phyloP scores from a whole-genome alignment of 2,888 invertebrate species.

The Aplocera efformata region DNA sequence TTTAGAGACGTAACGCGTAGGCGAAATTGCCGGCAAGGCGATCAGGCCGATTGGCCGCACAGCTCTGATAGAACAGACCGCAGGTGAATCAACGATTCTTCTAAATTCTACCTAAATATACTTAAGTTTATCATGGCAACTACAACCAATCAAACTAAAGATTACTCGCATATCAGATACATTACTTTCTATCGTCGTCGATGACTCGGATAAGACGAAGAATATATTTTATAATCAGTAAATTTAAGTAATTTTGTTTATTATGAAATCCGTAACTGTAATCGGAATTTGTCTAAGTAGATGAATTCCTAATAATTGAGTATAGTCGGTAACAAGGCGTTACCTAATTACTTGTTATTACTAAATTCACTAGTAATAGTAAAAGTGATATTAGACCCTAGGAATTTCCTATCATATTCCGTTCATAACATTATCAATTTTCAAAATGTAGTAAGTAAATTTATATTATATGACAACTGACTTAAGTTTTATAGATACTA shows the following conservation, averaged over 20 bases:
- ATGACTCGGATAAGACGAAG: no score
- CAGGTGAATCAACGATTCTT: conserved; percentile 34
- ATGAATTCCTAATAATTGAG: conserved; percentile 15
- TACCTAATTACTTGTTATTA: conserved; percentile 25
- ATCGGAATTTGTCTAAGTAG: background rate
- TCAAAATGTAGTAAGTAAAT: conserved; percentile 27
- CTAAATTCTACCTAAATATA: conserved; percentile 38
- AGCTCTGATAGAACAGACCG: conserved; percentile 29
- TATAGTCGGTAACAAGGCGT: conserved; percentile 5
- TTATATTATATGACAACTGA: conserved; percentile 20
- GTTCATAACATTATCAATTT: conserved; percentile 31
- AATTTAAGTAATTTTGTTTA: no score
- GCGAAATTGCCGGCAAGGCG: conserved; percentile 10
- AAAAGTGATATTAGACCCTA: conserved; percentile 63
- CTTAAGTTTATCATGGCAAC: conserved; percentile 41
- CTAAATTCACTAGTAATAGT: conserved; percentile 39
- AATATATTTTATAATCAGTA: no score
- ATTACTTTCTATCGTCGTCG: no score
- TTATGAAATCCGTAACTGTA: background rate
- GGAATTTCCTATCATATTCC: conserved; percentile 34
- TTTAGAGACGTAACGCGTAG: conserved; percentile 19
- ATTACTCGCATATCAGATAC: conserved; percentile 22
- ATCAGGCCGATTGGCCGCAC: conserved; percentile 13
- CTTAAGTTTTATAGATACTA: conserved; percentile 32
- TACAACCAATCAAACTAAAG: conserved; percentile 34